phyloP scores from a whole-genome alignment of 2,888 invertebrate genomes.

The Eupithecia centaureata region DNA sequence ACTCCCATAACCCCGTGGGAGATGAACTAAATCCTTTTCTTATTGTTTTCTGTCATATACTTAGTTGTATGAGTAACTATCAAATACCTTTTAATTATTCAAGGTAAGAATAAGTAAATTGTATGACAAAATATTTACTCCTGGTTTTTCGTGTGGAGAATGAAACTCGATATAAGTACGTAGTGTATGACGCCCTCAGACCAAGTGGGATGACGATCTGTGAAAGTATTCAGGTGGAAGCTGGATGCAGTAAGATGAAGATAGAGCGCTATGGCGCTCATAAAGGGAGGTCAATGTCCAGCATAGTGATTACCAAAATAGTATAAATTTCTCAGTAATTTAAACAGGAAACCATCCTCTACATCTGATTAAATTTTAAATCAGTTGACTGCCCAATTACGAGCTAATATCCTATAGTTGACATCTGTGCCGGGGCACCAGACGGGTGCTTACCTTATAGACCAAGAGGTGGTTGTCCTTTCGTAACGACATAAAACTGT shows the following conservation, averaged over 20 bases:
- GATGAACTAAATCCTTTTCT: neutral
- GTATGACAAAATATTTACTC: too few relatives aligned
- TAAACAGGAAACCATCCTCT: constrained; percentile 32
- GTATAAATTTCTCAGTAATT: neutral
- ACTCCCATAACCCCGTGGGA: neutral
- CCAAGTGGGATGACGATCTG: too few relatives aligned
- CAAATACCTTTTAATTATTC: neutral
- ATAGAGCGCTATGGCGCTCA: too few relatives aligned
- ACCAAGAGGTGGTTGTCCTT: neutral
- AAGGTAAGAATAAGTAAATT: too few relatives aligned
- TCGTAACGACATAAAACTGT: neutral
- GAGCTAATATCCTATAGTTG: constrained; percentile 64
- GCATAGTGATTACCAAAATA: too few relatives aligned
- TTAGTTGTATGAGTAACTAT: neutral
- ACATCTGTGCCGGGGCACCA: constrained; percentile 57
- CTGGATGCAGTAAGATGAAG: too few relatives aligned
- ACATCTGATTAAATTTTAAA: constrained; percentile 65
- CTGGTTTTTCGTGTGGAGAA: too few relatives aligned
- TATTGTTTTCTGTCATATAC: neutral
- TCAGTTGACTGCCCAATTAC: constrained; percentile 46
- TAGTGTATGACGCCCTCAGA: too few relatives aligned
- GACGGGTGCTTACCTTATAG: constrained; percentile 20
- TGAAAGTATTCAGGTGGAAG: too few relatives aligned
- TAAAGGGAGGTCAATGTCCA: too few relatives aligned
- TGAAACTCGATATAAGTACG: too few relatives aligned